Evolutionary conservation across 2,113 vertebrate species (phyloP).

Genomic region (Tupaia chinensis): DNA sequence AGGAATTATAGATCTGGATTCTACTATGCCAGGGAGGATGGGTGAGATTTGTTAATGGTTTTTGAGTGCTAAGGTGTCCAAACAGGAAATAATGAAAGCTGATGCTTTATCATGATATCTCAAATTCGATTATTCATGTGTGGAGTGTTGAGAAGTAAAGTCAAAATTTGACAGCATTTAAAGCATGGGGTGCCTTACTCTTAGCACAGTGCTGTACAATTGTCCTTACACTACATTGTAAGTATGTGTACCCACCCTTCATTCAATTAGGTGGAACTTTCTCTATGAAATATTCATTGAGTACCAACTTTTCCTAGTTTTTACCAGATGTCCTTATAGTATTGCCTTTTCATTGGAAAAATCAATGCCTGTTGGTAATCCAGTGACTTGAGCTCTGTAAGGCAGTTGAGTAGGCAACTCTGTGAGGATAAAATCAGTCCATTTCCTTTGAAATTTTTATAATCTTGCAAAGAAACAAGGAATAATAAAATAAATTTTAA

Average conservation of each 20-base stretch:
- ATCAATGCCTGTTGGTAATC: not conserved
- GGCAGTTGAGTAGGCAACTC: not conserved
- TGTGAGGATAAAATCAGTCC: not conserved
- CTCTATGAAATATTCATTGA: not conserved
- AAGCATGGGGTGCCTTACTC: not conserved
- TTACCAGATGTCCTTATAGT: not conserved
- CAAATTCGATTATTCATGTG: constrained; percentile 20
- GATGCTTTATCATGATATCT: constrained; percentile 39
- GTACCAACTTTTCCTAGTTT: not conserved
- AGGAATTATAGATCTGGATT: not conserved
- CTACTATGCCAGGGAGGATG: not conserved
- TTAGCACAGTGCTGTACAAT: not conserved
- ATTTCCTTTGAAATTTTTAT: not conserved
- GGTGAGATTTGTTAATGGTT: constrained; percentile 45
- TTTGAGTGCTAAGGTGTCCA: not conserved
- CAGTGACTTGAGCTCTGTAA: not conserved
- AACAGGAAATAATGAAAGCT: constrained; percentile 15
- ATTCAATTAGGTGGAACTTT: not conserved
- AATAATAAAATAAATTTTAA: not conserved
- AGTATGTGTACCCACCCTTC: not conserved
- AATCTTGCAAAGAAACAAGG: not conserved
- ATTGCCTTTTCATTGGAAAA: not conserved
- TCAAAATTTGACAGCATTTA: constrained; percentile 33
- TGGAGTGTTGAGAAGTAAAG: not conserved
- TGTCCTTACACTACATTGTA: not conserved